A percentile compares a stretch with the other conserved stretches of the same genome.
Conservation (phyloP, 2,113 vertebrate genomes). For the Theristicus caerulescens region DNA sequence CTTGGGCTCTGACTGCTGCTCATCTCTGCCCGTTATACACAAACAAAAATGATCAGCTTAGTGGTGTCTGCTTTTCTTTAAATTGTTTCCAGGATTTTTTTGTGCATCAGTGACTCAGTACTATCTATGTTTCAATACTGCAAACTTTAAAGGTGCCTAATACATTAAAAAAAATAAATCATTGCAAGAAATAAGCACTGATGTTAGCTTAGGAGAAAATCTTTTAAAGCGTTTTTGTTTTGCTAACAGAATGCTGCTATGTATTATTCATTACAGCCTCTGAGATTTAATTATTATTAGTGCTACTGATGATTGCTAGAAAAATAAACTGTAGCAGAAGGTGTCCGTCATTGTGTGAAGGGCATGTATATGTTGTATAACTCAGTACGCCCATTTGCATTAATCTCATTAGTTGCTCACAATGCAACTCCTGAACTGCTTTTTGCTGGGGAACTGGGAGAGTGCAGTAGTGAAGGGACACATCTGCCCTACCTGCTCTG, state of each 20-base stretch:
- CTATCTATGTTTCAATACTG: not conserved
- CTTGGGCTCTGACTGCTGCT: not conserved
- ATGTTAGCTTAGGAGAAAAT: conserved; percentile 51
- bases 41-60: conserved; percentile 2
- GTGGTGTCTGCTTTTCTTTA: not conserved
- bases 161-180: conserved; percentile 13
- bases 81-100: not conserved
- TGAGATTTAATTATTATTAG: conserved; percentile 70
- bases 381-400: conserved; percentile 21
- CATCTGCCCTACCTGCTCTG: not conserved
- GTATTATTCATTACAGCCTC: conserved; percentile 67
- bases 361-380: conserved; percentile 47
- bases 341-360: conserved; percentile 65
- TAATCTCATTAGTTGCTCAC: conserved; percentile 34
- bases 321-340: conserved; percentile 56
- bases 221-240: conserved; percentile 62
- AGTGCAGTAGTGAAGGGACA: not conserved
- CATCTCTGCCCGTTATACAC: not conserved
- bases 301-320: conserved; percentile 62
- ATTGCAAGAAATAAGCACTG: conserved; percentile 8
- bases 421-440: not conserved
- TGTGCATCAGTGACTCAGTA: not conserved
- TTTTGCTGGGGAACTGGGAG: not conserved
- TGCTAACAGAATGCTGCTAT: conserved; percentile 50
- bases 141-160: conserved; percentile 52